These are phyloP conservation scores for Zaprionus nigranus DNA, from an alignment of 1,140 invertebrate species.

Conservation along the genomic window DNA sequence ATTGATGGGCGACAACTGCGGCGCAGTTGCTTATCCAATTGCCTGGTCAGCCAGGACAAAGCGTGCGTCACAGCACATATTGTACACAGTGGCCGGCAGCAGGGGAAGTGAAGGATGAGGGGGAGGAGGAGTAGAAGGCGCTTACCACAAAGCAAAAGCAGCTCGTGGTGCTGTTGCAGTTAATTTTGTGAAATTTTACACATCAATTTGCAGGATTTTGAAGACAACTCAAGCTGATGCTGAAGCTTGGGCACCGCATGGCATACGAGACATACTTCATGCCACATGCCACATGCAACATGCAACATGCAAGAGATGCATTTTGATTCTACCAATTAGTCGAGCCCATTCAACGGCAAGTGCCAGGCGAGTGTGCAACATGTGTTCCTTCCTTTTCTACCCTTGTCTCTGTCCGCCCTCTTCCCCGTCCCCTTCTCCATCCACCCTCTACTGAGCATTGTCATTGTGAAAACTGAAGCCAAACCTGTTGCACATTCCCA, in stretches of 20 bases:
- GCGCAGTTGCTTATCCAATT: constrained; percentile 12
- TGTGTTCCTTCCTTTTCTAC: constrained; percentile 2
- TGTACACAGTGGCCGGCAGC: not conserved
- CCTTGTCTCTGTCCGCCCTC: not conserved
- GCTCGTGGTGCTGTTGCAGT: not conserved
- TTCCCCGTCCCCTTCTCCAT: not conserved
- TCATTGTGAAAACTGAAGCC: constrained; percentile 35
- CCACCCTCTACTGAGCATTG: constrained; percentile 1
- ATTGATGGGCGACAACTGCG: constrained; percentile 30
- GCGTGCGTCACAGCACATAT: not conserved
- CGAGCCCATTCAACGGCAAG: constrained; percentile 22
- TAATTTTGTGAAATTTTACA: constrained; percentile 49
- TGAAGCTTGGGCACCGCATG: not conserved
- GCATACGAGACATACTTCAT: not conserved
- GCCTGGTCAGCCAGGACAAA: constrained; percentile 1
- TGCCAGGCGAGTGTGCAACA: constrained; percentile 54
- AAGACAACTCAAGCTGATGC: not conserved
- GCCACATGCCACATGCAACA: not conserved
- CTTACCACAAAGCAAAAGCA: not conserved
- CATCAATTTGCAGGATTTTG: constrained; percentile 19
- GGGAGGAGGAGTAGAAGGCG: not conserved
- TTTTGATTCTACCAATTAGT: constrained; percentile 57
- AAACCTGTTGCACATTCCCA: constrained; percentile 21
- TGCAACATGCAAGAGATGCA: not conserved
- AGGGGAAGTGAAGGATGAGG: too few species aligned